Evolutionary conservation across 2,113 vertebrate species (phyloP).

Genomic region (Dipodomys spectabilis): DNA sequence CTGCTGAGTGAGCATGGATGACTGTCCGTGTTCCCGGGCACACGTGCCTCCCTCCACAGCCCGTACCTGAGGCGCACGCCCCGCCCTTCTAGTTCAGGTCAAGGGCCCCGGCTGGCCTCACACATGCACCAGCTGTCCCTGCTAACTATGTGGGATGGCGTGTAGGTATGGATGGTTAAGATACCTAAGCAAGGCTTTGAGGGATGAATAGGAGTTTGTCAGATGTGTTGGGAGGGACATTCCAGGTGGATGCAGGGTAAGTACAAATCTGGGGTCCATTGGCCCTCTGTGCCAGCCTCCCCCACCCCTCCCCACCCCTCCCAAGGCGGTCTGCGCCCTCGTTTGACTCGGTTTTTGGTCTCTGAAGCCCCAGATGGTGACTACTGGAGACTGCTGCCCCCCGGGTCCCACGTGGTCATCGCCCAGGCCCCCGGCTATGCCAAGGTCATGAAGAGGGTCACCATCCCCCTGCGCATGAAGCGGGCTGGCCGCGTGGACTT

Average conservation of each 20-base stretch:
- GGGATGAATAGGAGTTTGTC: neutral
- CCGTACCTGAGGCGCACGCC: accelerated
- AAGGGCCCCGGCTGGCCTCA: neutral
- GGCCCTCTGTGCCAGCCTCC: accelerated
- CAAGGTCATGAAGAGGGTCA: conserved; percentile 92
- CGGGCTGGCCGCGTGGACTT: conserved; percentile 94
- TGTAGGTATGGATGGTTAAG: neutral
- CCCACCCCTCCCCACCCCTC: accelerated
- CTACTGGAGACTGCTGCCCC: conserved; percentile 95
- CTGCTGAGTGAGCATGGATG: no score
- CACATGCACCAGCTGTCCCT: neutral
- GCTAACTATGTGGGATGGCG: neutral
- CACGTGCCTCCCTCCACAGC: neutral
- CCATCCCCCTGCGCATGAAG: conserved; percentile 89
- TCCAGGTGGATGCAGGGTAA: no score
- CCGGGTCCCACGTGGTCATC: conserved; percentile 91
- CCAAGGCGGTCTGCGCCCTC: neutral
- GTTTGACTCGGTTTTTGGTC: neutral
- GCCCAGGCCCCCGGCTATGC: conserved; percentile 93
- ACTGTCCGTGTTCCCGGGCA: neutral
- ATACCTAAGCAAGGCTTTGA: neutral
- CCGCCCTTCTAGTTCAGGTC: neutral
- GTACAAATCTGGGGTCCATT: neutral
- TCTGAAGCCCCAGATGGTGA: conserved; percentile 92
- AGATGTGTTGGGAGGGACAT: neutral